Evolutionary conservation across 92 coral and sea anemone species (phyloP), one percentile per base, ranked within the genome.

Genomic region (Palythoa heliodiscus): DNA sequence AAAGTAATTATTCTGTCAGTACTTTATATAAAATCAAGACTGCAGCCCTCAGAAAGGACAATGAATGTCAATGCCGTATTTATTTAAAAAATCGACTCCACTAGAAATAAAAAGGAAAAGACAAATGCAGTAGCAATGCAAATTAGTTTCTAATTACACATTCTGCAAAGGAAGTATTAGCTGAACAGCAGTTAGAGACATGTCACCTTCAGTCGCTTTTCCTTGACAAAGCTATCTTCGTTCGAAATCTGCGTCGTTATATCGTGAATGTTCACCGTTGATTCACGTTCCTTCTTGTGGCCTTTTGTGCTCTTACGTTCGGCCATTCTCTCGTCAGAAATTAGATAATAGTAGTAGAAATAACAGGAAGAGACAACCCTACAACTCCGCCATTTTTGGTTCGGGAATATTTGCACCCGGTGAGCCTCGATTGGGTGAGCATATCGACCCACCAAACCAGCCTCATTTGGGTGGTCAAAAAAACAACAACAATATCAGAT

Each of bases 171-270:
- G 55, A 77, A 57, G 50, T 40, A 68, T 54, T 37, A 78, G 71
- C 54, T 61, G 84, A 24, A n/a, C 63, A 66, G 63, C 48, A 15
- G 77, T 54, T 58, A 57, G 6, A 38, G 66, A 76, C 25, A 35
- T 61, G 48, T 87, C 91, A 94, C 98, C 98, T 94, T 94, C 39
- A 94, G 83, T 11, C 93, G 91, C 69, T 92, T 84, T 11, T 74
- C 77, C 73, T 80, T 80, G 74, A 80, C 85, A 78, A 89, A 92
- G 84, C 91, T 94, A 70, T 93, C 86, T 66, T 94, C 98, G 52
- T 91, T 90, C 25, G 91, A 87, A 14, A 89, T 87, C 53, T 85
- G 89, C 7, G 92, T 80, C 23, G 73, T 80, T 43, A 80, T 80
- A 52, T 80, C 84, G 14, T 47, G 84, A 80, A 80, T 80, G 75